These are phyloP conservation scores for Popillia japonica DNA, from an alignment of 1,140 invertebrate species.

Conservation along the genomic window DNA sequence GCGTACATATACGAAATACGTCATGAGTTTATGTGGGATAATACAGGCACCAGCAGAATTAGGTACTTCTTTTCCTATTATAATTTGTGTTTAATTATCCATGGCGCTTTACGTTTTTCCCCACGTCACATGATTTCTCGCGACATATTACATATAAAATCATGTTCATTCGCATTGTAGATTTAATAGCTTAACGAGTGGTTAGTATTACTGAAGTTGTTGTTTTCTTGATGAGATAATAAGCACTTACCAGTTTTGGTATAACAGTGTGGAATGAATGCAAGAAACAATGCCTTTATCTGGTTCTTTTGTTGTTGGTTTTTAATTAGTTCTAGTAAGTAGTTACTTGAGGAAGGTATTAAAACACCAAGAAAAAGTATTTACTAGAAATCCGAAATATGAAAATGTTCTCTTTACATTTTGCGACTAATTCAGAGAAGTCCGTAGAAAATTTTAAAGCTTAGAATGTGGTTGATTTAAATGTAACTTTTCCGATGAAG, in stretches of 20 bases:
- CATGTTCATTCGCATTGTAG: not conserved
- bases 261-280: too few relatives aligned
- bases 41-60: not conserved
- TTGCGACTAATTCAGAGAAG: too few relatives aligned
- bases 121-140: slow-evolving; percentile 13
- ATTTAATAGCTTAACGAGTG: slow-evolving; percentile 20
- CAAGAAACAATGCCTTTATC: not conserved
- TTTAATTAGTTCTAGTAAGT: too few relatives aligned
- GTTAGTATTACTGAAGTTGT: not conserved
- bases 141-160: slow-evolving; percentile 14
- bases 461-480: too few relatives aligned
- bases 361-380: too few relatives aligned
- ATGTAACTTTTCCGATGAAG: too few relatives aligned
- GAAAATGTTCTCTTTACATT: too few relatives aligned
- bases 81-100: slow-evolving; percentile 32
- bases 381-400: too few relatives aligned
- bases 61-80: slow-evolving; percentile 15
- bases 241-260: not conserved
- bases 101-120: slow-evolving; percentile 26
- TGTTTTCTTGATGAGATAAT: not conserved
- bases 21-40: not conserved
- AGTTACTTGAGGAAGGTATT: too few relatives aligned
- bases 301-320: too few relatives aligned
- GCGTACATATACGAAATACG: slow-evolving; percentile 1
- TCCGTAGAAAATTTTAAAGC: too few relatives aligned